phyloP scores from a whole-genome alignment of 2,113 vertebrate genomes.

The Gnathonemus longibarbis region DNA sequence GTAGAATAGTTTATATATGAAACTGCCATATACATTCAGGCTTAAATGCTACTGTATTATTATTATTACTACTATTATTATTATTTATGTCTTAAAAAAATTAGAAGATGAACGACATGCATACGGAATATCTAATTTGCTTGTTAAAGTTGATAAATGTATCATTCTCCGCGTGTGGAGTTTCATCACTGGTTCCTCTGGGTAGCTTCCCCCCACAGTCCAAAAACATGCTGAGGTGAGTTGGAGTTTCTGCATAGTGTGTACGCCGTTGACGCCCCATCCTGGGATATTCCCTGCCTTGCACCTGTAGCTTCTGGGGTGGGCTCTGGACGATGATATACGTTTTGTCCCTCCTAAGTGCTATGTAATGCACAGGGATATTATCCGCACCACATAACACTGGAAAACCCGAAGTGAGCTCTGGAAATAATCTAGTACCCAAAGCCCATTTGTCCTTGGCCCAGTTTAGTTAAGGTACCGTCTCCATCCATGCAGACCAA shows the following conservation, averaged over 20 bases:
- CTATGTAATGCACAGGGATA: not conserved
- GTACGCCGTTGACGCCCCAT: not conserved
- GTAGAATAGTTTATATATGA: not conserved
- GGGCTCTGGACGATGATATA: not conserved
- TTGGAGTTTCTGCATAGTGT: not conserved
- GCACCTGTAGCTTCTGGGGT: not conserved
- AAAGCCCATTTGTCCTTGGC: not conserved
- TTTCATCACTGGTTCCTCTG: not conserved
- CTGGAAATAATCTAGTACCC: not conserved
- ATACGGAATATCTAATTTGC: not conserved
- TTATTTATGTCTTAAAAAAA: not conserved
- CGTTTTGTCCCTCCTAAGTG: not conserved
- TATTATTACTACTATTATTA: not conserved
- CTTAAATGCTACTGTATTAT: not conserved
- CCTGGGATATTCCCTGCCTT: not conserved
- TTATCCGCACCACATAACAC: not conserved
- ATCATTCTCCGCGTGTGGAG: not conserved
- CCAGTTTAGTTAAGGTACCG: not conserved
- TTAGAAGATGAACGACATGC: not conserved
- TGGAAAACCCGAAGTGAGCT: not conserved
- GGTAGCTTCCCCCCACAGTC: not conserved
- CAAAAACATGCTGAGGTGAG: not conserved
- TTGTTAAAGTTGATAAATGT: not conserved
- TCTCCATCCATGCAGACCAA: slow-evolving; percentile 1
- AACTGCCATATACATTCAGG: not conserved